phyloP scores from a whole-genome alignment of 2,797 vertebrate genomes.

The Urocyon cinereoargenteus region DNA sequence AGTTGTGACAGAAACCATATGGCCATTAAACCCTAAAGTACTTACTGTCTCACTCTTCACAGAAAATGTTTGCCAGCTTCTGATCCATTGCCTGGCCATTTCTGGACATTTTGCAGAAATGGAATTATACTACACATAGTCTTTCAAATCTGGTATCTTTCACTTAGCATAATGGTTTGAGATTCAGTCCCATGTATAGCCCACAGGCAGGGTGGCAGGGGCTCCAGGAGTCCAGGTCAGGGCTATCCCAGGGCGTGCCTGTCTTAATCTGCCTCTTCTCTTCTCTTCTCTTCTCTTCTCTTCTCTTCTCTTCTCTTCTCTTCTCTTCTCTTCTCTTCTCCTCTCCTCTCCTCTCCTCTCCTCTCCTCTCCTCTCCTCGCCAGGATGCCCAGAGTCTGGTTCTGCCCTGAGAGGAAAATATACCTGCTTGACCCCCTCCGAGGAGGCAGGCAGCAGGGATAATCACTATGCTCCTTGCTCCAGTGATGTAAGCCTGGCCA shows the following conservation, averaged over 20 bases:
- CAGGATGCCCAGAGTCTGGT: rapidly evolving
- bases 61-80: neutral
- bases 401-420: neutral
- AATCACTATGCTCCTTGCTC: neutral
- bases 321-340: neutral
- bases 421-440: neutral
- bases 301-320: too few species aligned
- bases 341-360: too few species aligned
- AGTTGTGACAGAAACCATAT: neutral
- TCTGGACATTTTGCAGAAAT: neutral
- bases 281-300: neutral
- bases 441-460: neutral
- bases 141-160: neutral
- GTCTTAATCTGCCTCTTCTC: neutral
- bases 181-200: neutral
- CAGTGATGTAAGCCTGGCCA: neutral
- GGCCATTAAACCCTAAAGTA: neutral
- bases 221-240: neutral
- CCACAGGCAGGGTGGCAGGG: neutral
- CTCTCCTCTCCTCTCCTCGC: neutral
- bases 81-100: neutral
- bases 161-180: neutral
- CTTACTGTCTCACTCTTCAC: neutral
- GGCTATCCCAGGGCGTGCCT: neutral
- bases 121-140: neutral